Conservation (phyloP, 2,113 vertebrate species). For the Coracopsis vasa region DNA sequence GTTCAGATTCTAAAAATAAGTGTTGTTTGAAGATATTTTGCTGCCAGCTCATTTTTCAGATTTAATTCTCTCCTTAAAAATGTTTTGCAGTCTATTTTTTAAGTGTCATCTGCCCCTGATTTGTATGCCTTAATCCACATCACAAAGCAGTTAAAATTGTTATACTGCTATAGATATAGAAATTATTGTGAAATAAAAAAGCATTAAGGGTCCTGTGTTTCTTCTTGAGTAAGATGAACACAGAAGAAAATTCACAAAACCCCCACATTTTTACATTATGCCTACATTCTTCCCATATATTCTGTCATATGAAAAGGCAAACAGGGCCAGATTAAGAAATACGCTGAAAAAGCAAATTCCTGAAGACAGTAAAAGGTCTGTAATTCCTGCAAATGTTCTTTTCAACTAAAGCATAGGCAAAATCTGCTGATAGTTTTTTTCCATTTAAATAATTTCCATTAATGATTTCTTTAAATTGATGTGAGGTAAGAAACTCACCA, state of each 20-base stretch:
- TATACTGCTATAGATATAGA: not conserved
- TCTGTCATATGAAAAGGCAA: not conserved
- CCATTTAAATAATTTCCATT: not conserved
- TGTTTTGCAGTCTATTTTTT: not conserved
- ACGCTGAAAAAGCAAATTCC: not conserved
- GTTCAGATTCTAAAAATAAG: not conserved
- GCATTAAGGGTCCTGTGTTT: not conserved
- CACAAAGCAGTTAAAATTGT: not conserved
- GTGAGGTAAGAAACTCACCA: not conserved
- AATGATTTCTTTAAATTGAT: not conserved
- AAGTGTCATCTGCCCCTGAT: not conserved
- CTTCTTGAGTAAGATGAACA: not conserved
- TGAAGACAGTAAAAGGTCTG: not conserved
- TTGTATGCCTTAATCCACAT: not conserved
- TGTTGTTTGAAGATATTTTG: not conserved
- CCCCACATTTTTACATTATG: not conserved
- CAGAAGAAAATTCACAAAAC: not conserved
- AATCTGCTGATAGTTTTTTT: not conserved
- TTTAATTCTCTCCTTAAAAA: not conserved
- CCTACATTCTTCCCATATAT: not conserved
- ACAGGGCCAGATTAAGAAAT: not conserved
- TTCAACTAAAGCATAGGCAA: not conserved
- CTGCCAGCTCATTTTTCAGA: not conserved
- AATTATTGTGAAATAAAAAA: not conserved
- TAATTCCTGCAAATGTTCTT: not conserved